phyloP scores from a whole-genome alignment of 2,888 invertebrate genomes.

The Penaeus monodon region DNA sequence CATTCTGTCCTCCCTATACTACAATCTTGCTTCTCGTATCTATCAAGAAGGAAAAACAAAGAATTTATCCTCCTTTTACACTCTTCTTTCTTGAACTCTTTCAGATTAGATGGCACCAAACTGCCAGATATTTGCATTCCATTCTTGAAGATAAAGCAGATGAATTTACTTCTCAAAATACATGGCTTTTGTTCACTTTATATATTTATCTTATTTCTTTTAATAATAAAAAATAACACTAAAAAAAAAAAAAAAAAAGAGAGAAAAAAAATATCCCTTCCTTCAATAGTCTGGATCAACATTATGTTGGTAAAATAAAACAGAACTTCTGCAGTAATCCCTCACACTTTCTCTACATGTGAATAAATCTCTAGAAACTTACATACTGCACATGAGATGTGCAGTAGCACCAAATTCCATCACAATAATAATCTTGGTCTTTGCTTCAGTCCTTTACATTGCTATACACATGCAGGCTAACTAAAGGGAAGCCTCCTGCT shows the following conservation, averaged over 20 bases:
- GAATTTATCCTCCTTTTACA: no score
- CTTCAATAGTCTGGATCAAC: slow-evolving; percentile 6
- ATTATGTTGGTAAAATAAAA: slow-evolving; percentile 9
- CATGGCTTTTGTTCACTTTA: no score
- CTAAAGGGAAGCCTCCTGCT: slow-evolving; percentile 31
- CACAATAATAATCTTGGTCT: slow-evolving; percentile 43
- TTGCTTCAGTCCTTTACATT: slow-evolving; percentile 45
- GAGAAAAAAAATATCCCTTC: slow-evolving; percentile 12
- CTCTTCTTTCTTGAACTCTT: no score
- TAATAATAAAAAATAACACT: no score
- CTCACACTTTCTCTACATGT: slow-evolving; percentile 27
- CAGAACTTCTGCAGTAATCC: slow-evolving; percentile 31
- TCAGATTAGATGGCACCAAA: no score
- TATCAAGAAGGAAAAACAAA: no score
- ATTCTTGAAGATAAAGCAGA: no score
- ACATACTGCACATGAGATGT: slow-evolving; percentile 45
- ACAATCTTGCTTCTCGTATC: no score
- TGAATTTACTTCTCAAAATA: no score
- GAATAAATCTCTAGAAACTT: slow-evolving; percentile 29
- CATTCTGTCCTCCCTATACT: no score
- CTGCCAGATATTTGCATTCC: no score
- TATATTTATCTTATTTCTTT: no score
- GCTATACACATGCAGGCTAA: slow-evolving; percentile 45
- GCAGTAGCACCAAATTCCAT: slow-evolving; percentile 59
- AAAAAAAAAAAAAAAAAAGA: background rate